Conservation (phyloP, 2,888 invertebrate species). For the Himalopsyche japonica region DNA sequence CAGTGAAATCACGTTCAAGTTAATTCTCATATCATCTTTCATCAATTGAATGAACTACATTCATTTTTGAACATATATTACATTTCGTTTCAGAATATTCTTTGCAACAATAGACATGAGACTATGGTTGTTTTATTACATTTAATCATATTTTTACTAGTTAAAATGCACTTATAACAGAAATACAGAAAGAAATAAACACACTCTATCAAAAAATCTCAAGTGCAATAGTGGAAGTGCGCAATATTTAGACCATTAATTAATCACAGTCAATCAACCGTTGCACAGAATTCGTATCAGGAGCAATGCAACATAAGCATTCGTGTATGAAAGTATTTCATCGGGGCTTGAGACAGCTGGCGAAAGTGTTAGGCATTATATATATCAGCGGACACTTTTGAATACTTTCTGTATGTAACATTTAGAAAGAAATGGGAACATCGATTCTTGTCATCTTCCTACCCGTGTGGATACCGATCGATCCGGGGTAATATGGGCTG, state of each 20-base stretch:
- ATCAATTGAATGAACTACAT: too few species aligned
- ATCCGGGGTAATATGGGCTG: conserved; percentile 44
- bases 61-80: too few species aligned
- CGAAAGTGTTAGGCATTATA: background rate
- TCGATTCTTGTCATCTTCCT: conserved; percentile 25
- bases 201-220: too few species aligned
- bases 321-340: background rate
- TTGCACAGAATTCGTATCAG: background rate
- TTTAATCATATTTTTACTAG: too few species aligned
- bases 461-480: conserved; percentile 21
- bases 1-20: too few species aligned
- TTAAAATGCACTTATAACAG: too few species aligned
- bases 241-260: background rate
- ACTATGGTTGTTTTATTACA: too few species aligned
- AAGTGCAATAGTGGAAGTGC: too few species aligned
- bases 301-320: background rate
- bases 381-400: background rate
- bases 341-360: background rate
- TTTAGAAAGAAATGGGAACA: conserved; percentile 35
- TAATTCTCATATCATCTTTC: too few species aligned
- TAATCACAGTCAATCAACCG: background rate
- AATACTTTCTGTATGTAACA: conserved; percentile 14
- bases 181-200: too few species aligned
- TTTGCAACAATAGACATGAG: too few species aligned
- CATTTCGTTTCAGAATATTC: too few species aligned